phyloP scores from a whole-genome alignment of 2,797 vertebrate species.

The Otolemur crassicaudatus region DNA sequence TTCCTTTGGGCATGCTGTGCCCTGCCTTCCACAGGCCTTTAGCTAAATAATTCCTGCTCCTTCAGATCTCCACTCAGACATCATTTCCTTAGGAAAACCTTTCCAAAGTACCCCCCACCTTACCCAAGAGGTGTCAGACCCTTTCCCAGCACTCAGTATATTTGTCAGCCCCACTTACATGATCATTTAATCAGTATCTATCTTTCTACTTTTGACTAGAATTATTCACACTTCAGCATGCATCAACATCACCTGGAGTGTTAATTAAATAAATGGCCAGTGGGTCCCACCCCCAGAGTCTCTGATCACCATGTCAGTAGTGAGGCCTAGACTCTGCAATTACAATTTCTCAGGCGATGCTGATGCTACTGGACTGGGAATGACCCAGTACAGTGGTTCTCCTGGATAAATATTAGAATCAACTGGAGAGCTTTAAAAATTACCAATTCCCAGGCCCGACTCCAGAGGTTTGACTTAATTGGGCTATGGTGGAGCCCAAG shows the following conservation, averaged over 20 bases:
- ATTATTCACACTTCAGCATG: not conserved
- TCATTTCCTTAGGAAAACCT: not conserved
- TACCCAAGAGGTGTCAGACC: not conserved
- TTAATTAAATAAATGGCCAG: slow-evolving; percentile 3
- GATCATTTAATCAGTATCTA: not conserved
- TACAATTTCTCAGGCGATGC: not conserved
- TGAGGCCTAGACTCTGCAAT: not conserved
- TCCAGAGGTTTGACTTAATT: not conserved
- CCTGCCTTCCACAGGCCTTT: not conserved
- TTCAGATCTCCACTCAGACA: not conserved
- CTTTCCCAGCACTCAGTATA: not conserved
- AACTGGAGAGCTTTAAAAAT: not conserved
- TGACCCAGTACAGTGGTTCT: not conserved
- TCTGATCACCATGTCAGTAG: not conserved
- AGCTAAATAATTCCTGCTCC: not conserved
- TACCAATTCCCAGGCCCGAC: not conserved
- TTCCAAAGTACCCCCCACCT: not conserved
- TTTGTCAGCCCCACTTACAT: not conserved
- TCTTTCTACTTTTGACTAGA: not conserved
- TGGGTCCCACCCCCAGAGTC: not conserved
- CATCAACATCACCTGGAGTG: not conserved
- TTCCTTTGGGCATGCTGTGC: not conserved
- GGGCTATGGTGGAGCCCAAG: not conserved
- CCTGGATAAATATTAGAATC: not conserved
- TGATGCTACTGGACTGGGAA: not conserved